A percentile compares a stretch with the other conserved stretches of the same genome.
Conservation (phyloP, 2,888 invertebrate species). For the Synanthedon myopaeformis region DNA sequence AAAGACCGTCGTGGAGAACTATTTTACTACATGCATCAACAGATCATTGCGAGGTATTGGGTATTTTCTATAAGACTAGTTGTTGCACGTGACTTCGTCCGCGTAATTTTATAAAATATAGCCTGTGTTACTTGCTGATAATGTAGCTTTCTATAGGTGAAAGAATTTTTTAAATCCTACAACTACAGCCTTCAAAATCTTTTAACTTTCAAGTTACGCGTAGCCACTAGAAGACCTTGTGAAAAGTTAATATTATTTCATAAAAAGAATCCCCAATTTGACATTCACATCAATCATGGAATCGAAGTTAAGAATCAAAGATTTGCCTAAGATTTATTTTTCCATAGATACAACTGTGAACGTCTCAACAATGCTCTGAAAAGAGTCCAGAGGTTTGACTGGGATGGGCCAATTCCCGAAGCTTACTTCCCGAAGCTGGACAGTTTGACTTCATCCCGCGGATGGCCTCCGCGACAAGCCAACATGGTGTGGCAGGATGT, state of each 20-base stretch:
- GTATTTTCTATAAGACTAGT: background rate
- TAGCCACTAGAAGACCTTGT: background rate
- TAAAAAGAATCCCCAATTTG: too few species aligned
- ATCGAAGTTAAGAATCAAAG: too few species aligned
- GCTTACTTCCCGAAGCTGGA: conserved; percentile 88
- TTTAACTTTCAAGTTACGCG: background rate
- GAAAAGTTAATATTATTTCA: background rate
- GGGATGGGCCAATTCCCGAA: conserved; percentile 78
- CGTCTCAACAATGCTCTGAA: conserved; percentile 78
- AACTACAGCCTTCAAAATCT: background rate
- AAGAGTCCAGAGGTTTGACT: conserved; percentile 73
- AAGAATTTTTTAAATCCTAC: too few species aligned
- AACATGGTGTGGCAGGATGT: conserved; percentile 73
- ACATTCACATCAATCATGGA: background rate
- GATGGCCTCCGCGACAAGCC: conserved; percentile 78
- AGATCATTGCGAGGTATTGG: conserved; percentile 52
- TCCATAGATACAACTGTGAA: conserved; percentile 78
- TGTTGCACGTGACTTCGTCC: too few species aligned
- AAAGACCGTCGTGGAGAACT: conserved; percentile 84
- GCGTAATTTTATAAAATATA: too few species aligned
- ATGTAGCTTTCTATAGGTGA: too few species aligned
- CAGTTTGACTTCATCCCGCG: conserved; percentile 75
- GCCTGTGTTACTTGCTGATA: too few species aligned
- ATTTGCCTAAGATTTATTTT: background rate
- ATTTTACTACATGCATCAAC: conserved; percentile 83